Evolutionary conservation across 2,113 vertebrate genomes (phyloP).

Genomic region (Bubo bubo): DNA sequence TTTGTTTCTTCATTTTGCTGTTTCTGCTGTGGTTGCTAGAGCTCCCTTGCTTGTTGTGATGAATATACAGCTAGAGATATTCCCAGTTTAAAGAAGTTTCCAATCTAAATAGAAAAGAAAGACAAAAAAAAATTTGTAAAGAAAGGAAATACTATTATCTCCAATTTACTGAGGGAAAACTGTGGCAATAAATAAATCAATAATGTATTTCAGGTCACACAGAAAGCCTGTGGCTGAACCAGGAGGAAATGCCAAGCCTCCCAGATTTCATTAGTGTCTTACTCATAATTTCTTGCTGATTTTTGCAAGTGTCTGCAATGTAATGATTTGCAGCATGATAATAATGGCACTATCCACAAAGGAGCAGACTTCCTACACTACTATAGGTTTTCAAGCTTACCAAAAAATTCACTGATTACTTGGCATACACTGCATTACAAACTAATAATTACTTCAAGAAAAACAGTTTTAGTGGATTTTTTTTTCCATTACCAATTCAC

Average conservation of each 20-base stretch:
- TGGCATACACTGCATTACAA: neutral
- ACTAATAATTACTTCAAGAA: constrained; percentile 5
- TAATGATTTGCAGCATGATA: constrained; percentile 37
- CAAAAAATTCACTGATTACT: constrained; percentile 7
- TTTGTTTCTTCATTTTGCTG: neutral
- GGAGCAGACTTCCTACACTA: neutral
- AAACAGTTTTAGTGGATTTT: neutral
- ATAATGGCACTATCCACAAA: neutral
- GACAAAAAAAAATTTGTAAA: neutral
- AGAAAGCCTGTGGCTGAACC: constrained; percentile 3
- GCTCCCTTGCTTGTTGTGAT: neutral
- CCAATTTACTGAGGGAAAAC: neutral
- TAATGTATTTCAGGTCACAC: neutral
- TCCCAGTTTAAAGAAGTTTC: neutral
- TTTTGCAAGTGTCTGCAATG: constrained; percentile 19
- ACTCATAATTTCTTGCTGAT: constrained; percentile 23
- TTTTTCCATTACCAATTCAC: neutral
- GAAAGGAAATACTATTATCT: neutral
- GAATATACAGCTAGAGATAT: neutral
- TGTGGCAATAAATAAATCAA: neutral
- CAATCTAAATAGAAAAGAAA: neutral
- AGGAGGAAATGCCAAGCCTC: constrained; percentile 16
- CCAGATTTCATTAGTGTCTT: constrained; percentile 6
- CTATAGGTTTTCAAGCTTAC: neutral
- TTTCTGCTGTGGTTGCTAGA: neutral